phyloP scores from a whole-genome alignment of 2,113 vertebrate genomes.

The Pogonocichla stellata region DNA sequence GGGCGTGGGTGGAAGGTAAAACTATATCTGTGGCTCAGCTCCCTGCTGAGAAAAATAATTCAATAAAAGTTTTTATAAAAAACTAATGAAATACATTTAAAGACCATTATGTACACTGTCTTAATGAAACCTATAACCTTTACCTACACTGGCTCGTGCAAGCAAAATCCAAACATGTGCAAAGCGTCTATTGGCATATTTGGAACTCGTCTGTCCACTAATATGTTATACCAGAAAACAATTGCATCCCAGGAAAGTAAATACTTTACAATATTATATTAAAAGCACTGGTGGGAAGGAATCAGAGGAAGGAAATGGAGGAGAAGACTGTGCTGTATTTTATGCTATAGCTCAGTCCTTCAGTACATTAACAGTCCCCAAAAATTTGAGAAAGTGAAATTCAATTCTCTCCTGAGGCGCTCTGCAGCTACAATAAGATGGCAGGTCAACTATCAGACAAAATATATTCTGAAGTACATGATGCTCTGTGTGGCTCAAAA shows the following conservation, averaged over 20 bases:
- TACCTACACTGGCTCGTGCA: neutral
- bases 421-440: neutral
- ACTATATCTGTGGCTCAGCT: neutral
- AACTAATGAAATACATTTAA: neutral
- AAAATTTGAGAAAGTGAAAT: neutral
- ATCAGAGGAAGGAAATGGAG: neutral
- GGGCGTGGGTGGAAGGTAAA: neutral
- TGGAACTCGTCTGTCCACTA: neutral
- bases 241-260: neutral
- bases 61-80: neutral
- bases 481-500: neutral
- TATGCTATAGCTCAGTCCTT: neutral
- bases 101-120: neutral
- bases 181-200: rapidly evolving
- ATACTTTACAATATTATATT: neutral
- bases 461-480: neutral
- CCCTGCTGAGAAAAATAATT: neutral
- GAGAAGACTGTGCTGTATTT: neutral
- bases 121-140: neutral
- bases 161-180: rapidly evolving
- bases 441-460: neutral
- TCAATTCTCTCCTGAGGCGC: neutral
- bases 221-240: neutral
- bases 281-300: neutral
- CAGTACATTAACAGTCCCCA: neutral